These are phyloP conservation scores for Amphipyra tragopoginis DNA, from an alignment of 2,888 invertebrate genomes.

Conservation along the genomic window DNA sequence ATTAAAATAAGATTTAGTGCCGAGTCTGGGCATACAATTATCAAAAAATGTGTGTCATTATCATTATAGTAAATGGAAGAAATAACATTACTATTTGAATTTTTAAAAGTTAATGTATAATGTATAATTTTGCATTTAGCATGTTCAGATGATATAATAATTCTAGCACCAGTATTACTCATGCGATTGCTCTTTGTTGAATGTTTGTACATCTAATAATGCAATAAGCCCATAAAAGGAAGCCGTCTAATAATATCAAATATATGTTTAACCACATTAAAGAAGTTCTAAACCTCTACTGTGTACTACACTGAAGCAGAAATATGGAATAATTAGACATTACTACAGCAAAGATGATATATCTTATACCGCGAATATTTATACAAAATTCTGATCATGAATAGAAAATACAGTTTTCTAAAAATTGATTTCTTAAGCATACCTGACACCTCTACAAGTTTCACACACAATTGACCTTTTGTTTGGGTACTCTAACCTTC, in stretches of 20 bases:
- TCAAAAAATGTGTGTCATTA: too few species aligned
- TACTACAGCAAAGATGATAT: background rate
- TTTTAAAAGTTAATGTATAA: too few species aligned
- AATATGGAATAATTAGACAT: constrained; percentile 4
- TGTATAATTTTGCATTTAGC: too few species aligned
- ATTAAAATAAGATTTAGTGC: background rate
- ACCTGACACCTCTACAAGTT: constrained; percentile 76
- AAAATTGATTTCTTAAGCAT: constrained; percentile 58
- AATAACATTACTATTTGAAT: too few species aligned
- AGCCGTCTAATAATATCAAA: background rate
- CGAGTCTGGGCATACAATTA: background rate
- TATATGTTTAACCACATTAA: background rate
- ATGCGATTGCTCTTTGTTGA: background rate
- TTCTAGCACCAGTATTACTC: constrained; percentile 2
- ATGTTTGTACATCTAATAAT: background rate
- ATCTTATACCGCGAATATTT: constrained; percentile 14
- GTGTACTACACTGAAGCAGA: background rate
- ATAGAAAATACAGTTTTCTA: constrained; percentile 18
- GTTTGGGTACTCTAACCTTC: constrained; percentile 69
- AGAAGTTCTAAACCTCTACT: background rate
- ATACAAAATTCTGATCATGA: background rate
- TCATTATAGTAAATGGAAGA: too few species aligned
- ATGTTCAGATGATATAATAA: background rate
- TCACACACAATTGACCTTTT: constrained; percentile 75
- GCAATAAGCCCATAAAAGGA: background rate